These are phyloP conservation scores for Eubucco bourcierii DNA, from an alignment of 2,113 vertebrate genomes.

Conservation along the genomic window DNA sequence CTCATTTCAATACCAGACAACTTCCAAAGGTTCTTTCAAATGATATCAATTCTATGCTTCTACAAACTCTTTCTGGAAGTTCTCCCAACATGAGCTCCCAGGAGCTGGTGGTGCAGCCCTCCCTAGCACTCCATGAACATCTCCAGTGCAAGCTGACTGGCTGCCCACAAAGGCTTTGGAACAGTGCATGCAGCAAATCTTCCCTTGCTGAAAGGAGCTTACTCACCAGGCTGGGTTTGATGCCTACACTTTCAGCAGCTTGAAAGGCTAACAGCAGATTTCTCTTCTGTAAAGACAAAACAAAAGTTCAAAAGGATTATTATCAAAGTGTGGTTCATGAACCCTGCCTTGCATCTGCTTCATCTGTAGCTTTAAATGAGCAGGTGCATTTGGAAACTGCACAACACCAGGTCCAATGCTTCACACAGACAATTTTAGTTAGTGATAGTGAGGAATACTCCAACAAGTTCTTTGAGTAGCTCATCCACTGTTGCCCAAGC, in stretches of 20 bases:
- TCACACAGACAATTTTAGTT: background rate
- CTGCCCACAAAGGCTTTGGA: background rate
- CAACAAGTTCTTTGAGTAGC: background rate
- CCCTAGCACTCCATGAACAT: background rate
- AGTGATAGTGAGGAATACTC: background rate
- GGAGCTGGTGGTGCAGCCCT: background rate
- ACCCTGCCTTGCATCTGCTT: background rate
- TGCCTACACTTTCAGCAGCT: conserved; percentile 94
- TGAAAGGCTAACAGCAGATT: conserved; percentile 96
- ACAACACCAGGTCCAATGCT: background rate
- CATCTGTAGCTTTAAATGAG: background rate
- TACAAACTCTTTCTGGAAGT: background rate
- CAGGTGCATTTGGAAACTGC: background rate
- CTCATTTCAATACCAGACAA: background rate
- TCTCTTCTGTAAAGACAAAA: conserved; percentile 82
- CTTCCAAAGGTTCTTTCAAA: background rate
- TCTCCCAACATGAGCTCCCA: background rate
- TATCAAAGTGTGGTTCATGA: background rate
- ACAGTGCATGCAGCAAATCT: background rate
- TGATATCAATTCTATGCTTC: background rate
- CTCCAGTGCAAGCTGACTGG: background rate
- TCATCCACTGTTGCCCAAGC: background rate
- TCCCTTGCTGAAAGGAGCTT: background rate
- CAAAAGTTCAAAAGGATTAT: conserved; percentile 18
- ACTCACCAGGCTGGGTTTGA: conserved; percentile 96